Evolutionary conservation across 2,113 vertebrate genomes (phyloP), one percentile per base, ranked within the genome.

Genomic region (Silurus glanis): DNA sequence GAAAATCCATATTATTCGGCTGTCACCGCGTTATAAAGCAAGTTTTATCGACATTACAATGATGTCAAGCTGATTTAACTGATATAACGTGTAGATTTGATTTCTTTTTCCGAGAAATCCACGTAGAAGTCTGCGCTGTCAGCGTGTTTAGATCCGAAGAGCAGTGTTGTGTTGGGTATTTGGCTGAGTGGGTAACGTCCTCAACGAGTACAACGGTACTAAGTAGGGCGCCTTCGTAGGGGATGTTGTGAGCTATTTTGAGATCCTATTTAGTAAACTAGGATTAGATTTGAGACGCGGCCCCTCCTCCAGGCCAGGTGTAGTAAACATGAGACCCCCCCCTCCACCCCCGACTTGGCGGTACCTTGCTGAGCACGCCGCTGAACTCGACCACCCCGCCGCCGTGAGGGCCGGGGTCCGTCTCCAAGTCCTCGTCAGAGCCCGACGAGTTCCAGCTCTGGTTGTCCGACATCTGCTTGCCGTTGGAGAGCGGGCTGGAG

Each of bases 391-490:
- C 78, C 16, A 88, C 78, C 21, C 87, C 89, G 56, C 87, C 89
- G 14, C 82, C 95, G 83, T 94, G 96, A 93, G 95, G 96, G 66
- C 94, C 97, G 51, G 96, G 96, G 91, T 99, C 97, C 2, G 97
- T 95, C 85, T 98, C 97, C 89, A 96, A 95, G 89, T 98, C 98
- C 94, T 99, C 97, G 87, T 99, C 97, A 75, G 97, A 96, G 85
- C 97, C 96, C 58, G 97, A 98, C 82, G 98, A 98, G 92, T 97
- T 95, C 93, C 97, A 99, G 94, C 97, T 98, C 82, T 90, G 89
- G 95, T 98, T 97, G 90, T 99, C 98, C 93, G 97, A 98, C 97
- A 98, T 97, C 16, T 76, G 84, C 58, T 87, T 90, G 58, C 89
- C 89, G 89, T 90, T 90, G 6, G 84, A 64, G n/a, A 88, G 87